phyloP scores from a whole-genome alignment of 2,797 vertebrate species.

The Clarias laeviceps region DNA sequence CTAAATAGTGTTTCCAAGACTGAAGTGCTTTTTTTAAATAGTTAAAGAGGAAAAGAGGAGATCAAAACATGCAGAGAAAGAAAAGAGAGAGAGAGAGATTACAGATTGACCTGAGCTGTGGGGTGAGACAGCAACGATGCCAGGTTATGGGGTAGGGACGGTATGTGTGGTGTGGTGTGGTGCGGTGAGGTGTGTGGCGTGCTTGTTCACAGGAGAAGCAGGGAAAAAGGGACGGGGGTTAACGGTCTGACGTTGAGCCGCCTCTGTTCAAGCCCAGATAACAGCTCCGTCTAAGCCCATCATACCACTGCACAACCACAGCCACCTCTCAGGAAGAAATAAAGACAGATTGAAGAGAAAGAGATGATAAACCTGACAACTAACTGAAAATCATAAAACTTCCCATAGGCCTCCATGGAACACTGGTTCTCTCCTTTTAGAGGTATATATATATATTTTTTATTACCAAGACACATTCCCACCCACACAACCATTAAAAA shows the following conservation, averaged over 20 bases:
- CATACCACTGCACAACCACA: constrained; percentile 53
- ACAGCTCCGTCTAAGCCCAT: constrained; percentile 54
- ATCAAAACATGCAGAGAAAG: background rate
- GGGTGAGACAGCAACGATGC: background rate
- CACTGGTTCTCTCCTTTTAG: constrained; percentile 44
- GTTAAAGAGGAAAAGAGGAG: background rate
- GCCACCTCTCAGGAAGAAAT: constrained; percentile 62
- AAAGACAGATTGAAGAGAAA: constrained; percentile 57
- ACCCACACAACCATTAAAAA: constrained; percentile 37
- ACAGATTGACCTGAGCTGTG: constrained; percentile 24
- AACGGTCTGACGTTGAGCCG: constrained; percentile 57
- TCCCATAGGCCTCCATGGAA: constrained; percentile 44
- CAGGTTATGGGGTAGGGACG: background rate
- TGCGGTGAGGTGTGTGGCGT: background rate
- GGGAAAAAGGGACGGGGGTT: constrained; percentile 45
- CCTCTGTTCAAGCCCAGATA: constrained; percentile 62
- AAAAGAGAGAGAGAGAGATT: constrained; percentile 2
- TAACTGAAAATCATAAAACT: constrained; percentile 63
- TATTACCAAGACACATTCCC: constrained; percentile 38
- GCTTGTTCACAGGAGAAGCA: constrained; percentile 1
- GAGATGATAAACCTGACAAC: constrained; percentile 59
- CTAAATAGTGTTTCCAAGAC: background rate
- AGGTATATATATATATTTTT: constrained; percentile 8
- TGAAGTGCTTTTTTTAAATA: background rate
- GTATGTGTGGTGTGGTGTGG: background rate